Base-by-base conservation (phyloP, 2,797 vertebrate genomes). In the Sebastes oblongus region DNA sequence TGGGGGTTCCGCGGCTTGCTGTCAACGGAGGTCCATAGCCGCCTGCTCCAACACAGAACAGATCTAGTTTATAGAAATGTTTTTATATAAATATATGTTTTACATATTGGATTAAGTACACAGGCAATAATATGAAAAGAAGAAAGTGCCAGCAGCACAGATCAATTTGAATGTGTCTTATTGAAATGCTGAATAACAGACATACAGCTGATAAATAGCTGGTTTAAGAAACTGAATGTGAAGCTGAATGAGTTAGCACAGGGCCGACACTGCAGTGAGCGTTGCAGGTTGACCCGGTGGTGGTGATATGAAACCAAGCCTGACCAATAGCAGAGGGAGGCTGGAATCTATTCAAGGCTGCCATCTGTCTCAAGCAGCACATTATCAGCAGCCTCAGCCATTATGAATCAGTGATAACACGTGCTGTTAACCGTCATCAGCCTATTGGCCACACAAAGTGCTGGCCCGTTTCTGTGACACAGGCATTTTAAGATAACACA, bases 11-110 rank as follows among this genome's bases (percentile, higher is more conserved):
- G 91, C 98, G 95, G 72, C 97, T 96, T 0, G 97, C 96, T 58
- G 98, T 93, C 79, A 96, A 87, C 12, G 97, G 96, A 32, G 98
- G 97, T 81, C 97, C 98, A 13, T 99, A 99, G 62, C 97, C 98
- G 89, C 96, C 98, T 99, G 89, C 50, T 72, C 74, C 69, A 86
- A 91, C 54, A 85, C 13, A 88, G 25, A 86, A 83, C 13, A 88
- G 8, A 86, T 58, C 20, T 62, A 66, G 54, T 71, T 60, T 50
- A 71, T 29, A 69, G 56, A 66, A 27, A 70, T 27, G 18, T 54
- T 58, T 66, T 58, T 7, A 65, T 8, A 68, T 64, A 7, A 83
- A 62, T 36, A 14, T 7, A 3, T 29, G 11, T 62, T 46, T 68
- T 8, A 46, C 8, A 20, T 58, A 32, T 16, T 75, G 5, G 14